Conservation (phyloP, 1,140 invertebrate species). For the Solenopsis fugax region DNA sequence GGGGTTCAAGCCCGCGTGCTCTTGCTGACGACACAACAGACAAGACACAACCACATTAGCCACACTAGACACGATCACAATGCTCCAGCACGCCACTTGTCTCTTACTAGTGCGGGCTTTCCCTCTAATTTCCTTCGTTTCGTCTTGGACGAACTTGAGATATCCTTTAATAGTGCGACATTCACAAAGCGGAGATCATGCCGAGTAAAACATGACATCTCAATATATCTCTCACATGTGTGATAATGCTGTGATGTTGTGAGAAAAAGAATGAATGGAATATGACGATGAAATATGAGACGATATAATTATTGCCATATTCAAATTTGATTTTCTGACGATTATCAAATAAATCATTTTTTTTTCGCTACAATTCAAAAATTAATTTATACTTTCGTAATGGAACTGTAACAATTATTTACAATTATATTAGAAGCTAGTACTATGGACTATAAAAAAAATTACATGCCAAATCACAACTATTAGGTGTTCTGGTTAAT, state of each 20-base stretch:
- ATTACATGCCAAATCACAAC: too few species aligned
- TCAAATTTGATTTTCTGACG: background rate
- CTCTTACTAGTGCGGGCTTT: constrained; percentile 39
- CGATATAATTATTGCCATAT: background rate
- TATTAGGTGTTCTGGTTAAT: too few species aligned
- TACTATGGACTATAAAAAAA: too few species aligned
- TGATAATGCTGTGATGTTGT: background rate
- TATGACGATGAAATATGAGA: background rate
- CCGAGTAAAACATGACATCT: background rate
- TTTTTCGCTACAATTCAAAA: background rate
- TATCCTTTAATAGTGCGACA: background rate
- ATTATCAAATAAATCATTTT: background rate
- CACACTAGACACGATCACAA: constrained; percentile 86
- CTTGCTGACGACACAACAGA: constrained; percentile 92
- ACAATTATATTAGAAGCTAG: too few species aligned
- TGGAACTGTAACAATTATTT: background rate
- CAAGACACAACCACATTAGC: constrained; percentile 89
- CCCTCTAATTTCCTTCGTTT: background rate
- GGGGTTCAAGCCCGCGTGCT: constrained; percentile 94
- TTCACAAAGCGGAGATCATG: background rate
- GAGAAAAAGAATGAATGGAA: background rate
- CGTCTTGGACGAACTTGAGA: constrained; percentile 25
- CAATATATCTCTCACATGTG: constrained; percentile 8
- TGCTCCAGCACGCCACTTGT: constrained; percentile 81
- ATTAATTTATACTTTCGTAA: background rate